These are phyloP conservation scores for Acanthacorydalis orientalis DNA, from an alignment of 2,888 invertebrate species.

Conservation along the genomic window DNA sequence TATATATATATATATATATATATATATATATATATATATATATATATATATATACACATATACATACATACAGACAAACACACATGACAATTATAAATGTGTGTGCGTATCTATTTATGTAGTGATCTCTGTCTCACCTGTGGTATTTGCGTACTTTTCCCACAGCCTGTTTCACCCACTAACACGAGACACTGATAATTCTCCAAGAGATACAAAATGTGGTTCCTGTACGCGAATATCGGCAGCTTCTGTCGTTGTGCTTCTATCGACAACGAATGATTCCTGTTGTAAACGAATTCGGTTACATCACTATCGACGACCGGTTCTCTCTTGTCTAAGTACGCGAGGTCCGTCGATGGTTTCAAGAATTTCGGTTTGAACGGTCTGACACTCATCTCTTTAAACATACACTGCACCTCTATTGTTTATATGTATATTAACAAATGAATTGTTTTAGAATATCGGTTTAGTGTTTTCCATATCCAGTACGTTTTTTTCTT, in stretches of 20 bases:
- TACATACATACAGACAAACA: too few species aligned
- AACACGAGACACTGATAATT: conserved; percentile 76
- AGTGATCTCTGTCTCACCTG: conserved; percentile 43
- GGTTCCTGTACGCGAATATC: conserved; percentile 68
- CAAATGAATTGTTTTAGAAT: too few species aligned
- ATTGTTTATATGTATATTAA: too few species aligned
- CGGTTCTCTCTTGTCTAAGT: conserved; percentile 22
- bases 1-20: too few species aligned
- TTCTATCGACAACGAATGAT: conserved; percentile 65
- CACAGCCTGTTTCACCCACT: conserved; percentile 90
- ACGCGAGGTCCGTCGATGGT: conserved; percentile 22
- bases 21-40: too few species aligned
- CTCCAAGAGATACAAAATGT: conserved; percentile 81
- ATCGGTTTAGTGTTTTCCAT: too few species aligned
- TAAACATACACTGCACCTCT: too few species aligned
- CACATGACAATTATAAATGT: too few species aligned
- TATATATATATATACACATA: too few species aligned
- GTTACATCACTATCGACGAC: conserved; percentile 17
- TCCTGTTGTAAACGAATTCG: conserved; percentile 67
- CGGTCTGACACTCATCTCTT: conserved; percentile 19
- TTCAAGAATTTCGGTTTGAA: conserved; percentile 25
- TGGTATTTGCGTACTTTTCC: conserved; percentile 91
- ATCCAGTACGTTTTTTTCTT: too few species aligned
- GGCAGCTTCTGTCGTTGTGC: conserved; percentile 75
- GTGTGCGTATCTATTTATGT: too few species aligned